Conservation (phyloP, 1,140 invertebrate genomes). For the Scaptomyza hsui region DNA sequence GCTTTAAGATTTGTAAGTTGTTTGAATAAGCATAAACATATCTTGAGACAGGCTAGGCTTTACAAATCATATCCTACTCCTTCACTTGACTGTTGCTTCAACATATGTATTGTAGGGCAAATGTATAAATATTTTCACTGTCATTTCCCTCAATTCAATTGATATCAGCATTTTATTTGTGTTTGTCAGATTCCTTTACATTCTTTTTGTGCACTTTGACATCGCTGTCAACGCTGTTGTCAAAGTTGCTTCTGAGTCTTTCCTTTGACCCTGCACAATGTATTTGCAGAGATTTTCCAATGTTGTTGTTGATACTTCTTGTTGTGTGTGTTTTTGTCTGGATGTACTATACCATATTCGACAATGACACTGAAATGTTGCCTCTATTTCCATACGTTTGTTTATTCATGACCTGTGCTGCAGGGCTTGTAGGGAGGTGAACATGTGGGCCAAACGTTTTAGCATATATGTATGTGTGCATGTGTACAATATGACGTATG, state of each 20-base stretch:
- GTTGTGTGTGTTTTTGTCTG: background rate
- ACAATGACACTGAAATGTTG: conserved; percentile 64
- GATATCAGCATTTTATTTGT: conserved; percentile 9
- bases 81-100: no score
- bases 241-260: conserved; percentile 37
- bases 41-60: no score
- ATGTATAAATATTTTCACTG: background rate
- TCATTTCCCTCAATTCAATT: background rate
- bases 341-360: conserved; percentile 42
- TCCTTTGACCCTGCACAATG: conserved; percentile 29
- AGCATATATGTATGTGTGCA: conserved; percentile 1
- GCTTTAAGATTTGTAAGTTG: no score
- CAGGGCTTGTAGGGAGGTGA: background rate
- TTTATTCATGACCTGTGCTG: conserved; percentile 54
- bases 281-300: conserved; percentile 58
- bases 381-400: conserved; percentile 39
- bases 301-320: conserved; percentile 10
- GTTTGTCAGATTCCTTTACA: conserved; percentile 23
- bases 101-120: background rate
- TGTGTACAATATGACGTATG: conserved; percentile 47
- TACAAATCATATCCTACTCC: no score
- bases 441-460: conserved; percentile 17
- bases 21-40: no score
- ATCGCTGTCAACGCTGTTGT: conserved; percentile 31
- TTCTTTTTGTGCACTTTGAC: conserved; percentile 32